Evolutionary conservation across 2,888 invertebrate genomes (phyloP).

Genomic region (Dynastes hyllus): DNA sequence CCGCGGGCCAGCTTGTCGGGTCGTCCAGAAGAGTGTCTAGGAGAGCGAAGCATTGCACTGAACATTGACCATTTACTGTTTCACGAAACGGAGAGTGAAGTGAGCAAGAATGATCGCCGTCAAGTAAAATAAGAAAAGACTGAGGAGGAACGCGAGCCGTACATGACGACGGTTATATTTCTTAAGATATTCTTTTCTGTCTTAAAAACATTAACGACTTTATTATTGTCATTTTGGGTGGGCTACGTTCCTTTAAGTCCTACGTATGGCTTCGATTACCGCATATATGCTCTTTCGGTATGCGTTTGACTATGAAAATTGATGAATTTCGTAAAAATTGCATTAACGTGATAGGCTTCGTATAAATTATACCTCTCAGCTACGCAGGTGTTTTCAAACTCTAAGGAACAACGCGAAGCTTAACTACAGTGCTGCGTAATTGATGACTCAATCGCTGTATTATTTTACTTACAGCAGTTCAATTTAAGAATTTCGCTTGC

Average conservation of each 20-base stretch:
- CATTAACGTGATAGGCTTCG: slow-evolving; percentile 6
- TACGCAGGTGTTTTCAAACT: slow-evolving; percentile 15
- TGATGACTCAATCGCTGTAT: slow-evolving; percentile 1
- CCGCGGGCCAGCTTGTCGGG: slow-evolving; percentile 61
- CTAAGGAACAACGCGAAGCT: background rate
- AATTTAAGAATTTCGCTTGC: background rate
- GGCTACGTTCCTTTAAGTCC: slow-evolving; percentile 8
- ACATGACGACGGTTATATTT: slow-evolving; percentile 21
- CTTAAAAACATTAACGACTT: slow-evolving; percentile 31
- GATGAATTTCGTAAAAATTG: background rate
- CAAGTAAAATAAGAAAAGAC: slow-evolving; percentile 12
- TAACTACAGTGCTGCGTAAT: background rate
- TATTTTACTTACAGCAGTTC: background rate
- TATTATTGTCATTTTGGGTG: slow-evolving; percentile 44
- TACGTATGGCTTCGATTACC: slow-evolving; percentile 23
- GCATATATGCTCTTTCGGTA: background rate
- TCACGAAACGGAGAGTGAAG: slow-evolving; percentile 40
- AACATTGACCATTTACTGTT: slow-evolving; percentile 49
- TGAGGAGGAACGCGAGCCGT: background rate
- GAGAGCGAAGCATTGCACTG: slow-evolving; percentile 56
- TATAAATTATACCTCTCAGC: slow-evolving; percentile 4
- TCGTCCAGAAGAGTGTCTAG: slow-evolving; percentile 50
- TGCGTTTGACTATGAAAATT: background rate
- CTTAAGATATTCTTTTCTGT: slow-evolving; percentile 26
- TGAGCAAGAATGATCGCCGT: slow-evolving; percentile 25